A percentile compares a stretch with the other conserved stretches of the same genome.
Evolutionary conservation across 2,797 vertebrate species (phyloP).

Genomic region (Todus mexicanus): DNA sequence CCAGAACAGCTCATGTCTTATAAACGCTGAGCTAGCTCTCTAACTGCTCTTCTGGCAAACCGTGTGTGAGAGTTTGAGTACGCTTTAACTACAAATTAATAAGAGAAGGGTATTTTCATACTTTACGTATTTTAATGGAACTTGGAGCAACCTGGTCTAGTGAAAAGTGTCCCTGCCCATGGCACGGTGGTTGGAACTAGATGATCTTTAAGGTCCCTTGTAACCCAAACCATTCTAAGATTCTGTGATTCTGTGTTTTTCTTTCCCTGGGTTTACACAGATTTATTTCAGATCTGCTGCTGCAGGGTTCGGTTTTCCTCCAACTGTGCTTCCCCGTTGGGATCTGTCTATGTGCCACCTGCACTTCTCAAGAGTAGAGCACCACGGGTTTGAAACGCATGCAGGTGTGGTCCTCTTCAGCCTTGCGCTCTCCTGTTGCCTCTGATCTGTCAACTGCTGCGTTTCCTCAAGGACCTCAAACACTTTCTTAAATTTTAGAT

Average conservation of each 20-base stretch:
- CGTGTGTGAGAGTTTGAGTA: neutral
- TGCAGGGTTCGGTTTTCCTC: neutral
- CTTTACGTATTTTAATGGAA: neutral
- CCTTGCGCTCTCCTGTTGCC: neutral
- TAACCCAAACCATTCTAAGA: neutral
- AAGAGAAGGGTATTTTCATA: neutral
- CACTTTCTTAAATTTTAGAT: neutral
- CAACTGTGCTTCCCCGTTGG: neutral
- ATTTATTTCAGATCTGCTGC: neutral
- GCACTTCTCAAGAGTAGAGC: rapidly evolving
- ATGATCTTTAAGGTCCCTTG: neutral
- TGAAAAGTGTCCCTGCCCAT: neutral
- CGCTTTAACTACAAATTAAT: neutral
- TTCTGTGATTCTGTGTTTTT: neutral
- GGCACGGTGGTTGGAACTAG: neutral
- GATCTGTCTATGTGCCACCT: neutral
- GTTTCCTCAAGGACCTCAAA: neutral
- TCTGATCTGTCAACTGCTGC: neutral
- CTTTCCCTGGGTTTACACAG: neutral
- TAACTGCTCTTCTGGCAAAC: neutral
- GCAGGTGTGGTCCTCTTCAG: neutral
- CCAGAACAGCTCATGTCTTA: neutral
- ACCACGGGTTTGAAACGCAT: rapidly evolving
- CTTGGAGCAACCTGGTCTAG: neutral
- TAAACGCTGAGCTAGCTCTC: neutral